A percentile compares a stretch with the other conserved stretches of the same genome.
phyloP scores from a whole-genome alignment of 2,888 invertebrate species.

The Oithona nana region DNA sequence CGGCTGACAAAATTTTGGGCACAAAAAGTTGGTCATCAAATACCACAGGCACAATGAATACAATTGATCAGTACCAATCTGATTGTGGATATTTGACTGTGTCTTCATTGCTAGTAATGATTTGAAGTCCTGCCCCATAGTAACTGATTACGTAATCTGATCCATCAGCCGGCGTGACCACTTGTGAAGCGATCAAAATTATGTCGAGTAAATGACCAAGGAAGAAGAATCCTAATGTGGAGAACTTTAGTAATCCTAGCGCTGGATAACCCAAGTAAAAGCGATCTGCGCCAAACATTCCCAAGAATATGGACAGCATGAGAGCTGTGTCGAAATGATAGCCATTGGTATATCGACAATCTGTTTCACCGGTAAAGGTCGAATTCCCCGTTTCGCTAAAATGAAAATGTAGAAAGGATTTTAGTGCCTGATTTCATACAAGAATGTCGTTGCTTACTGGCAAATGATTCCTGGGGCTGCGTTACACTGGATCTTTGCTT shows the following conservation, averaged over 20 bases:
- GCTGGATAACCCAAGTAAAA: constrained; percentile 98
- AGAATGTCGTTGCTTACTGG: no score
- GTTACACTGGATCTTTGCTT: constrained; percentile 38
- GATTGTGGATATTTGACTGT: constrained; percentile 60
- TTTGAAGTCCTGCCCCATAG: constrained; percentile 67
- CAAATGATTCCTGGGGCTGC: constrained; percentile 67
- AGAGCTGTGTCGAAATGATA: constrained; percentile 80
- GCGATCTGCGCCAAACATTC: constrained; percentile 92
- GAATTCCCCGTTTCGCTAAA: constrained; percentile 47
- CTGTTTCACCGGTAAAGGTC: constrained; percentile 57
- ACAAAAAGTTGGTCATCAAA: no score
- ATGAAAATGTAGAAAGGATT: no score
- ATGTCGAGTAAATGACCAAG: constrained; percentile 79
- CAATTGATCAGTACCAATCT: no score
- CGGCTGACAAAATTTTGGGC: no score
- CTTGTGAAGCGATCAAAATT: constrained; percentile 81
- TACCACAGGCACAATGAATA: no score
- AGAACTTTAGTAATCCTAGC: constrained; percentile 77
- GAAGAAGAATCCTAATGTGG: constrained; percentile 90
- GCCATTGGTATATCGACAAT: constrained; percentile 83
- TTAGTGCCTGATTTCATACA: no score
- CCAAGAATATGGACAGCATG: constrained; percentile 80
- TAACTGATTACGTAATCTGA: constrained; percentile 83
- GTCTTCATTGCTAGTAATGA: constrained; percentile 59
- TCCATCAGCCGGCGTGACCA: constrained; percentile 82